Evolutionary conservation across 92 coral and sea anemone genomes (phyloP).

Genomic region (Plumapathes pennacea): DNA sequence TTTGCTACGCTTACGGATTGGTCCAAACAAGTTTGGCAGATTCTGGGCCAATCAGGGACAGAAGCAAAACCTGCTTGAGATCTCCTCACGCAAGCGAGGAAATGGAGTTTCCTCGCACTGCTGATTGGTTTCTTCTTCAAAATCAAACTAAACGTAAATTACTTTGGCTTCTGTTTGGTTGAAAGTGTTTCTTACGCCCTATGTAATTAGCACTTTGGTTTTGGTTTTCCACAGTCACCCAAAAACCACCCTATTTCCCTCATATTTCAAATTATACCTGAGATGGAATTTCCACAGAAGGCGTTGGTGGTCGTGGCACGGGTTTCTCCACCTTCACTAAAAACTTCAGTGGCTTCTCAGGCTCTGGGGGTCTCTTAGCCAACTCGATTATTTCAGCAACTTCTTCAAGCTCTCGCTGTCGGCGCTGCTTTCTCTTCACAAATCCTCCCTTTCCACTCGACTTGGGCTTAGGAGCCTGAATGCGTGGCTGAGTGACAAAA

Average conservation of each 20-base stretch:
- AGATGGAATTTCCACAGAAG: slow-evolving; percentile 94
- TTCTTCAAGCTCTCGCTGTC: slow-evolving; percentile 92
- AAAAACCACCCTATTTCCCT: not conserved
- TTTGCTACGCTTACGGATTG: too few relatives aligned
- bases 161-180: too few relatives aligned
- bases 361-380: slow-evolving; percentile 73
- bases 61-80: too few relatives aligned
- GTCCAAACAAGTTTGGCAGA: too few relatives aligned
- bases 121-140: too few relatives aligned
- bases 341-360: slow-evolving; percentile 79
- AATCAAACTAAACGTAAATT: too few relatives aligned
- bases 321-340: slow-evolving; percentile 98
- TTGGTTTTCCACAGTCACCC: not conserved
- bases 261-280: slow-evolving; percentile 75
- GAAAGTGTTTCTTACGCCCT: too few relatives aligned
- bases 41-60: too few relatives aligned
- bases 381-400: slow-evolving; percentile 86
- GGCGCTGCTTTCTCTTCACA: slow-evolving; percentile 88
- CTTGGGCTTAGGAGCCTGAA: slow-evolving; percentile 98
- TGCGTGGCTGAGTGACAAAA: slow-evolving; percentile 93
- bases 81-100: too few relatives aligned
- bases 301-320: slow-evolving; percentile 97
- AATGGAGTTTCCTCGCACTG: too few relatives aligned
- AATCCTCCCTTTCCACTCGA: slow-evolving; percentile 85
- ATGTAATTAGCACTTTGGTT: too few relatives aligned